These are phyloP conservation scores for Ptychochromis oligacanthus DNA, from an alignment of 2,113 vertebrate species.

Conservation along the genomic window DNA sequence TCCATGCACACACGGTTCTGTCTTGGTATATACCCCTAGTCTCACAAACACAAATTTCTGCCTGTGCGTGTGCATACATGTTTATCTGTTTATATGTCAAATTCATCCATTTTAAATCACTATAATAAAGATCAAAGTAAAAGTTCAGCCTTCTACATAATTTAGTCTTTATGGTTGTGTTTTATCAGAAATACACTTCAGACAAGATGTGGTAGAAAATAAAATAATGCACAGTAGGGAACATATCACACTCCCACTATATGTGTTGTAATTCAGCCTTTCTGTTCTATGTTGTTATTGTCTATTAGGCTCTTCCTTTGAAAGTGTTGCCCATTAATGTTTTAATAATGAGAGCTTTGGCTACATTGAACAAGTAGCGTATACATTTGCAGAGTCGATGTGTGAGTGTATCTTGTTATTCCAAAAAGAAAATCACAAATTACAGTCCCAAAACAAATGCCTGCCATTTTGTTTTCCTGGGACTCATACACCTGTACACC, in stretches of 20 bases:
- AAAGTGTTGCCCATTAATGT: not conserved
- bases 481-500: too few relatives aligned
- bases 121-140: not conserved
- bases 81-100: not conserved
- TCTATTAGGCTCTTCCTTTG: not conserved
- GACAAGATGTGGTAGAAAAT: fast-evolving
- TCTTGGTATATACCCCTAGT: not conserved
- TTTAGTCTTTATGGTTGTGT: not conserved
- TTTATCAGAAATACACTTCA: not conserved
- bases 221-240: fast-evolving
- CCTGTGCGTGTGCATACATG: fast-evolving
- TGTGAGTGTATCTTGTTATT: too few relatives aligned
- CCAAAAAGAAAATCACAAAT: too few relatives aligned
- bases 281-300: not conserved
- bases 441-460: too few relatives aligned
- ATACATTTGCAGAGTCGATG: not conserved
- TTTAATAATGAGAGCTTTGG: not conserved
- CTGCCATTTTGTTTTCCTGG: too few relatives aligned
- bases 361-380: not conserved
- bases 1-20: not conserved
- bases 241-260: not conserved
- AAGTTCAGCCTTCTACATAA: not conserved
- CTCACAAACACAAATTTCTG: not conserved
- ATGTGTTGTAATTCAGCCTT: not conserved
- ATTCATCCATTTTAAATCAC: not conserved